phyloP scores from a whole-genome alignment of 1,140 invertebrate species.

The Drosophila santomea region DNA sequence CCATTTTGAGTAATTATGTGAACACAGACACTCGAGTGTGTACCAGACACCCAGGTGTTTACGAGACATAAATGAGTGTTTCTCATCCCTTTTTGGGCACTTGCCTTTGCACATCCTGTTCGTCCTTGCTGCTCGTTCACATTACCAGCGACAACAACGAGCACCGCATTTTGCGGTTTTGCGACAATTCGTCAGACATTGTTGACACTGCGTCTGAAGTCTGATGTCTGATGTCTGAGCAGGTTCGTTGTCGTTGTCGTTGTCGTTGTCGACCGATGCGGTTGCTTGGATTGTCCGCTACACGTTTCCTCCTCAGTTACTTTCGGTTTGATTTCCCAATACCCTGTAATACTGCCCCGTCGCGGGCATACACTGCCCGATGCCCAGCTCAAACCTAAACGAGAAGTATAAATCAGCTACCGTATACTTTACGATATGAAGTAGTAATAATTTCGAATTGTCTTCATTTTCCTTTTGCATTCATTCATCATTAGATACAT shows the following conservation, averaged over 20 bases:
- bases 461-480: too few relatives aligned
- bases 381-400: neutral
- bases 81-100: too few relatives aligned
- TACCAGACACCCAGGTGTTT: too few relatives aligned
- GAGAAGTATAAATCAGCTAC: too few relatives aligned
- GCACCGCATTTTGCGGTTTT: slow-evolving; percentile 55
- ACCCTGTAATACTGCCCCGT: slow-evolving; percentile 9
- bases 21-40: too few relatives aligned
- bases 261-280: slow-evolving; percentile 29
- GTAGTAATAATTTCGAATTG: too few relatives aligned
- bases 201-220: slow-evolving; percentile 62
- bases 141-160: slow-evolving; percentile 36
- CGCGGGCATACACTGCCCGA: neutral
- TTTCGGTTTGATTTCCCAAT: slow-evolving; percentile 6
- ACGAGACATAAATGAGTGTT: too few relatives aligned
- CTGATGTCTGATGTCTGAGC: slow-evolving; percentile 26
- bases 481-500: too few relatives aligned
- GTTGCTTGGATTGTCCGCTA: slow-evolving; percentile 42
- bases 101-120: slow-evolving; percentile 6
- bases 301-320: slow-evolving; percentile 24
- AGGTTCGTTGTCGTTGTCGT: slow-evolving; percentile 32
- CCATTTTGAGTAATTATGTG: too few relatives aligned
- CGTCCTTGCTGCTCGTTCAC: slow-evolving; percentile 24
- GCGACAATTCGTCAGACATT: slow-evolving; percentile 75
- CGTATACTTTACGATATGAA: too few relatives aligned